Percentiles rank a stretch among this genome's conserved stretches.
These are phyloP conservation scores for Plemyria rubiginata DNA, from an alignment of 2,888 invertebrate species.

Conservation along the genomic window DNA sequence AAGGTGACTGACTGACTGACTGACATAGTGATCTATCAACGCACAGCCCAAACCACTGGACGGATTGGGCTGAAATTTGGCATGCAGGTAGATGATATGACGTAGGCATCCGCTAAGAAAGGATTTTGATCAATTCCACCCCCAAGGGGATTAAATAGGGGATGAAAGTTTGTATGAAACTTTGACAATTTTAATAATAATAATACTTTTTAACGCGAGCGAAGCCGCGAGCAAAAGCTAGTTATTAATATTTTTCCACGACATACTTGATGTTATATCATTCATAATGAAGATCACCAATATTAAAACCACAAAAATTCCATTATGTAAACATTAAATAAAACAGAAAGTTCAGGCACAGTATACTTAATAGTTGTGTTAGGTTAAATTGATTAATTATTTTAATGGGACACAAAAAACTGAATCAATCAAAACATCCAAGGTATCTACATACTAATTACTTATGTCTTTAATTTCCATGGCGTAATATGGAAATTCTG, in stretches of 20 bases:
- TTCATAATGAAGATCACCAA: not conserved
- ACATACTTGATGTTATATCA: conserved; percentile 10
- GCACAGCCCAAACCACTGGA: too few species aligned
- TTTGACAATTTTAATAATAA: too few species aligned
- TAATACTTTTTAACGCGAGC: too few species aligned
- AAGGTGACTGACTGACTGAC: too few species aligned
- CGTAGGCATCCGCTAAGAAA: too few species aligned
- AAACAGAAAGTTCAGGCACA: conserved; percentile 14
- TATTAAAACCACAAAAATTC: not conserved
- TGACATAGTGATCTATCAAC: too few species aligned
- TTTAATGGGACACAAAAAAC: conserved; percentile 16
- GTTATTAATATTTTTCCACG: conserved; percentile 12
- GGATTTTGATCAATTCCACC: too few species aligned
- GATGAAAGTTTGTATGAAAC: too few species aligned
- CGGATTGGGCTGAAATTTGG: too few species aligned
- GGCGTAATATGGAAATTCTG: conserved; percentile 32
- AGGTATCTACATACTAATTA: conserved; percentile 5
- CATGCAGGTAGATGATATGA: too few species aligned
- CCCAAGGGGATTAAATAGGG: too few species aligned
- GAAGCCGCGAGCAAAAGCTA: too few species aligned
- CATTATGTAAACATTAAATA: conserved; percentile 17
- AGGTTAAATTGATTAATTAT: conserved; percentile 17
- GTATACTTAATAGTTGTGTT: not conserved
- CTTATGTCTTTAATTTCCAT: conserved; percentile 21
- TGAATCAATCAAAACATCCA: conserved; percentile 29